Evolutionary conservation across 2,888 invertebrate species (phyloP), one percentile per base, ranked within the genome.

Genomic region (Marronus borbonicus): DNA sequence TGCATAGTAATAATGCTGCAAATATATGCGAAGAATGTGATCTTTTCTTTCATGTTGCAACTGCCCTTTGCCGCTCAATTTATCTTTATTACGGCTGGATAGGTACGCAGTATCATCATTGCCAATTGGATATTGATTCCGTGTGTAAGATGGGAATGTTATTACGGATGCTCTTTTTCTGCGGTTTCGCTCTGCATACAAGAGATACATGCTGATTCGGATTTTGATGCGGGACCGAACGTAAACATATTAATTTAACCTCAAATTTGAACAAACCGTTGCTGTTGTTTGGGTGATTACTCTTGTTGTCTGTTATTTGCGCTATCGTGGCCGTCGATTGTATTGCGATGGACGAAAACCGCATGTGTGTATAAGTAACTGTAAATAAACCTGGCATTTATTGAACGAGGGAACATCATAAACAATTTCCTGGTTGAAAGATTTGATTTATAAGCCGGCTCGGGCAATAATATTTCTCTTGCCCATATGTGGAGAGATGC

Each of bases 11-110:
- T 75, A 76, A 79, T 81, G 80, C 80, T 80, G 81, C 81, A 80
- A 81, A 81, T 80, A 76, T 79, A 81, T 81, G 76, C 77, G 66
- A 78, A 78, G 81, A 81, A 80, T 81, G 80, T 78, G 78, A 80
- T 80, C 81, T 78, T 80, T 81, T 80, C 76, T 78, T 65, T 66
- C 78, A 77, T 80, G 80, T 80, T 76, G 81, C 79, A 79, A 81
- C 77, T 79, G 79, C 80, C 80, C 81, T 80, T 81, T 80, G 78
- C 78, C 79, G 76, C 75, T 76, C 74, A 70, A 78, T 78, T 77
- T 77, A 77, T 80, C 80, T 80, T 80, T 78, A 78, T 80, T 78
- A 78, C 70, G 66, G 20, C 66, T 70, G 39, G 55, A 70, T 70
- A 60, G 24, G 52, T 76, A 64, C 76, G 65, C 76, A 70, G 58